phyloP scores from a whole-genome alignment of 2,113 vertebrate species.

The Haemorhous mexicanus region DNA sequence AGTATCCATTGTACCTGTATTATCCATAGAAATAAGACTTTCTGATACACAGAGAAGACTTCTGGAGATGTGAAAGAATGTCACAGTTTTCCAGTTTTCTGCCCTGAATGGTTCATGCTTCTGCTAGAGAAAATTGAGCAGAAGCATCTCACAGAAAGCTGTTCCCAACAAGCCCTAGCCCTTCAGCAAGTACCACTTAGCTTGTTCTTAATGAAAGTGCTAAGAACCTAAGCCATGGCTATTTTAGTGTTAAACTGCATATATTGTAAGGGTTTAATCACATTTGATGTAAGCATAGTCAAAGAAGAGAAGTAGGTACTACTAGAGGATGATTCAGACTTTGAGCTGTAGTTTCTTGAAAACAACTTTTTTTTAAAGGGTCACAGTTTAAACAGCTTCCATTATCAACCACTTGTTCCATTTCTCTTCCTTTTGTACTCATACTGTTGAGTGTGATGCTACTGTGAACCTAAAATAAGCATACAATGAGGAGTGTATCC shows the following conservation, averaged over 20 bases:
- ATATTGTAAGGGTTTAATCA: background rate
- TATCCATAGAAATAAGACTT: background rate
- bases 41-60: background rate
- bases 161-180: background rate
- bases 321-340: background rate
- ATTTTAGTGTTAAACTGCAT: background rate
- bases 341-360: background rate
- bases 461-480: background rate
- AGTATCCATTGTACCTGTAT: background rate
- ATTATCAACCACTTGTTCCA: background rate
- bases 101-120: background rate
- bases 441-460: background rate
- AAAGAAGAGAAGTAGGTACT: background rate
- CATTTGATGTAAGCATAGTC: background rate
- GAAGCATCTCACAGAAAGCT: background rate
- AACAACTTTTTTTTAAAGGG: background rate
- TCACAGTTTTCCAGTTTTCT: background rate
- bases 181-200: background rate
- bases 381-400: background rate
- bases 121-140: background rate
- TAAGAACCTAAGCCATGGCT: no score
- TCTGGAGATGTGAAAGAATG: background rate
- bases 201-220: background rate
- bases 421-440: background rate
- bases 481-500: background rate